phyloP scores from a whole-genome alignment of 2,888 invertebrate genomes.

The Bombylius discolor region DNA sequence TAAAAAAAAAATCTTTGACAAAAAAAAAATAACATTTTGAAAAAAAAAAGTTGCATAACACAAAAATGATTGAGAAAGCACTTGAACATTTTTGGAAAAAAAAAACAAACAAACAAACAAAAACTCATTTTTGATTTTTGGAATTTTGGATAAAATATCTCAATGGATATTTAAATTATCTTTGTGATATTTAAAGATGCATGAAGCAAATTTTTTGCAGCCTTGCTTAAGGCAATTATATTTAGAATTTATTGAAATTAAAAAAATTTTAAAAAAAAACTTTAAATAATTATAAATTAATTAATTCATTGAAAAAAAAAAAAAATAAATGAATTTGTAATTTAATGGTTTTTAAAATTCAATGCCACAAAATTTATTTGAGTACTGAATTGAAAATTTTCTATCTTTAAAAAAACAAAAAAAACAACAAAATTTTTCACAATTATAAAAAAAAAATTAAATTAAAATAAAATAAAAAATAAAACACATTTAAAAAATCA shows the following conservation, averaged over 20 bases:
- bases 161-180: not conserved
- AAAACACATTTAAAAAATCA: not conserved
- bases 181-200: not conserved
- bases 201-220: not conserved
- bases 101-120: not conserved
- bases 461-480: not conserved
- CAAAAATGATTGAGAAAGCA: not conserved
- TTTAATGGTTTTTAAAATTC: not conserved
- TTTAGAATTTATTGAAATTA: not conserved
- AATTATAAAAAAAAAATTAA: not conserved
- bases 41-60: not conserved
- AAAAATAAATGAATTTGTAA: not conserved
- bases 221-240: no score
- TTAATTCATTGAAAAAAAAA: no score
- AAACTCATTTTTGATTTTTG: not conserved
- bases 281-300: not conserved
- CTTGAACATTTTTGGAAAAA: not conserved
- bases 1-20: no score
- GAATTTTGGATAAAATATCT: not conserved
- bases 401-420: no score
- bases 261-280: not conserved
- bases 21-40: not conserved
- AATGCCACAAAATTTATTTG: no score
- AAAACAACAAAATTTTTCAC: no score
- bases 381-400: no score